Percentiles rank a stretch among this genome's conserved stretches.
phyloP scores from a whole-genome alignment of 2,113 vertebrate genomes.

The Cygnus atratus region DNA sequence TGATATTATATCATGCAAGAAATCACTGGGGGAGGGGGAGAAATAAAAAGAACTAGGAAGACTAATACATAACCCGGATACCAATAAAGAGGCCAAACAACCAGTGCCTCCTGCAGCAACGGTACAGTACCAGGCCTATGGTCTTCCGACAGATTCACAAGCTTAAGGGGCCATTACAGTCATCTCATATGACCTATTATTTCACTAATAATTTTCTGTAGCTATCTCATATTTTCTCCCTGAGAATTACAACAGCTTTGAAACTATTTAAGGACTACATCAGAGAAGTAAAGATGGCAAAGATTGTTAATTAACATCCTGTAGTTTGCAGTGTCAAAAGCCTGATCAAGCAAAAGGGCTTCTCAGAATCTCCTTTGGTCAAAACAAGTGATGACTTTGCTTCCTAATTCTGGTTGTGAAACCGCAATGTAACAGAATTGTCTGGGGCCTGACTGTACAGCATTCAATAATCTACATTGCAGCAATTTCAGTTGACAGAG shows the following conservation, averaged over 20 bases:
- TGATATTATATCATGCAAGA: background rate
- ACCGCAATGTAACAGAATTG: background rate
- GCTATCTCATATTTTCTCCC: background rate
- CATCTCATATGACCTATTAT: background rate
- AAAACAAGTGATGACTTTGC: background rate
- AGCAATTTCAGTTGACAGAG: background rate
- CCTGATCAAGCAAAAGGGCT: conserved; percentile 29
- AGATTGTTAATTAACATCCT: conserved; percentile 42
- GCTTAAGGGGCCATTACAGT: background rate
- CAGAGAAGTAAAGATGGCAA: conserved; percentile 33
- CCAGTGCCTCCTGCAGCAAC: background rate
- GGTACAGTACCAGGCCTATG: background rate
- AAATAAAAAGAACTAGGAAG: background rate
- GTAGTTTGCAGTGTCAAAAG: conserved; percentile 2
- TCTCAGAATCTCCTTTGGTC: conserved; percentile 13
- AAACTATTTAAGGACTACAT: conserved; percentile 48
- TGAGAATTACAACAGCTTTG: background rate
- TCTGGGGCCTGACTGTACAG: background rate
- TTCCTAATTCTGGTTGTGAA: conserved; percentile 3
- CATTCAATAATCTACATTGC: background rate
- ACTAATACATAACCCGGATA: background rate
- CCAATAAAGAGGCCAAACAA: background rate
- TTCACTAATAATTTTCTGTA: conserved; percentile 3
- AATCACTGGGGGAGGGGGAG: background rate
- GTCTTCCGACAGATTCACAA: background rate